A percentile compares a stretch with the other conserved stretches of the same genome.
Conservation (phyloP, 2,113 vertebrate genomes). For the Falco punctatus region DNA sequence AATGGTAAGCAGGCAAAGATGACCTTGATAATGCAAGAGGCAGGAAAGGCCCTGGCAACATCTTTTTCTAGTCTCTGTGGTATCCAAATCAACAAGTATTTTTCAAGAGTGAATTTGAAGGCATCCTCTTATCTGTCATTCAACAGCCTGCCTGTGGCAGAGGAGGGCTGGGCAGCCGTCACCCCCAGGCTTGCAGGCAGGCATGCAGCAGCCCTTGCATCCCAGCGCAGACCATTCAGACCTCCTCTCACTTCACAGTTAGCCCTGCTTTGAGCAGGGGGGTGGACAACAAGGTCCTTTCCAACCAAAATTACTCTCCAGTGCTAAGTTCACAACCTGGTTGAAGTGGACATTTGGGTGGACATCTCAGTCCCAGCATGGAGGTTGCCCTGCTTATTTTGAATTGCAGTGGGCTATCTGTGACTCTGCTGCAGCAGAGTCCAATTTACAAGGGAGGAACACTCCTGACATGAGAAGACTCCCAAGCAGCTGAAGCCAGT, state of each 20-base stretch:
- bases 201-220: fast-evolving
- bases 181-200: background rate
- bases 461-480: background rate
- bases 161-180: background rate
- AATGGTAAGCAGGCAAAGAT: background rate
- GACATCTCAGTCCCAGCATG: background rate
- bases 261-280: background rate
- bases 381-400: background rate
- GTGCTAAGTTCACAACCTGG: background rate
- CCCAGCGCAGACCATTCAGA: background rate
- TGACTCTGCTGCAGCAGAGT: background rate
- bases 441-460: background rate
- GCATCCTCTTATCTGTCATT: background rate
- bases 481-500: background rate
- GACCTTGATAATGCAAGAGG: background rate
- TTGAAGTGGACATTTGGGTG: background rate
- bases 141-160: background rate
- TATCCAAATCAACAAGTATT: background rate
- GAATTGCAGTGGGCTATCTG: fast-evolving
- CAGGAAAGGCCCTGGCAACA: background rate
- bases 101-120: background rate
- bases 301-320: background rate
- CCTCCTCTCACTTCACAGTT: background rate
- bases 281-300: background rate
- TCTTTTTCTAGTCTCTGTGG: background rate